Evolutionary conservation across 37 sponge, comb jelly and placozoan species (phyloP).

Genomic region (Crambe crambe): DNA sequence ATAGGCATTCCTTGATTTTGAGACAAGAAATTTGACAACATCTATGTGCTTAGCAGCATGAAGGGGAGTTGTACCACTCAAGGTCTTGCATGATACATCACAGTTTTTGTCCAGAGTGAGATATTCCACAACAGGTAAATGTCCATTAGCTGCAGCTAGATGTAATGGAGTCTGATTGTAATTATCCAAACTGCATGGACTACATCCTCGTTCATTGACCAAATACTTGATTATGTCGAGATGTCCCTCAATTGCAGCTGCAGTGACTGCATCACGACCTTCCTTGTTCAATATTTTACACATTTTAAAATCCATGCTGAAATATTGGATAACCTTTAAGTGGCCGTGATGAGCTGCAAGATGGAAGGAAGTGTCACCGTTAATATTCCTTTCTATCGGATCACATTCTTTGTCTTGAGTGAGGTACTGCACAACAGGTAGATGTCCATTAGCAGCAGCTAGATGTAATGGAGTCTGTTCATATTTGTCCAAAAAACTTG

Average conservation of each 20-base stretch:
- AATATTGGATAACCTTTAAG: not conserved
- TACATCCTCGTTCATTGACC: too few species aligned
- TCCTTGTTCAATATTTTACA: too few species aligned
- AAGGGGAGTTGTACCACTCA: not conserved
- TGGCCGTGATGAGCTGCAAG: not conserved
- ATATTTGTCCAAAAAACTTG: too few species aligned
- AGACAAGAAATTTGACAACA: not conserved
- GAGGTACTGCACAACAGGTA: too few species aligned
- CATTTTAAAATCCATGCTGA: too few species aligned
- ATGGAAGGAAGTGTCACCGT: too few species aligned
- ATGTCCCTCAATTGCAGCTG: not conserved
- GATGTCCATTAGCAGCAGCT: too few species aligned
- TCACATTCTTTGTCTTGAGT: too few species aligned
- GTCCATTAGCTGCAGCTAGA: not conserved
- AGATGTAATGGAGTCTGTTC: too few species aligned
- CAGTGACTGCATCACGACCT: not conserved
- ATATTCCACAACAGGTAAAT: not conserved
- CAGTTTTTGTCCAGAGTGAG: not conserved
- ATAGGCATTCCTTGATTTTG: not conserved
- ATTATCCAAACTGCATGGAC: too few species aligned
- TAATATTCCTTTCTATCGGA: too few species aligned
- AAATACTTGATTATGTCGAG: not conserved
- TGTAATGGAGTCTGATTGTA: too few species aligned
- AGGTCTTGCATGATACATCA: not conserved
- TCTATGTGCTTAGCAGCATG: constrained; percentile 6